Evolutionary conservation across 2,888 invertebrate species (phyloP).

Genomic region (Hirtodrosophila histrioides): DNA sequence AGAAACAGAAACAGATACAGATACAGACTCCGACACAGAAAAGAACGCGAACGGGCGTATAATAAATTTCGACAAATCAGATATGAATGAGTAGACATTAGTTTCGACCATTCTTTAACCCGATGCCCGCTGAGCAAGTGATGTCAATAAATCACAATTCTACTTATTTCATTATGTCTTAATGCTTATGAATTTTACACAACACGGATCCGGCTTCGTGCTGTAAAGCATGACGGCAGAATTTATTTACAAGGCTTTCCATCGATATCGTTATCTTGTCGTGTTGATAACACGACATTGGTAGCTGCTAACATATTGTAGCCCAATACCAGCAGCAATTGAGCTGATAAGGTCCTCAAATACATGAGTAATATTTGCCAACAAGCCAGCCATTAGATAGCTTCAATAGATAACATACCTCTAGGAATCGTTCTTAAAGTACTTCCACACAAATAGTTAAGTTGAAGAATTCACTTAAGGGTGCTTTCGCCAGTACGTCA

Average conservation of each 20-base stretch:
- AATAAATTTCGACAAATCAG: conserved; percentile 26
- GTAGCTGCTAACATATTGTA: conserved; percentile 1
- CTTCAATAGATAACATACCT: conserved; percentile 9
- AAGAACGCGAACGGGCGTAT: conserved; percentile 9
- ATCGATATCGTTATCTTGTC: conserved; percentile 18
- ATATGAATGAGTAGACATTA: conserved; percentile 19
- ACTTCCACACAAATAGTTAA: too few relatives aligned
- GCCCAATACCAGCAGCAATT: background rate
- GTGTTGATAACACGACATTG: conserved; percentile 38
- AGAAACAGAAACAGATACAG: conserved; percentile 7
- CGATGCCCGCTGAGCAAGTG: conserved; percentile 42
- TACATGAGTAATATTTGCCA: conserved; percentile 15
- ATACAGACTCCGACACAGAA: background rate
- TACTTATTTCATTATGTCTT: conserved; percentile 21
- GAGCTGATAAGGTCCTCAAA: conserved; percentile 18
- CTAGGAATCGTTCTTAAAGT: background rate
- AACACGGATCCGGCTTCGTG: conserved; percentile 33
- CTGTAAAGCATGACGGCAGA: conserved; percentile 3
- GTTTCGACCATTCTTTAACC: conserved; percentile 24
- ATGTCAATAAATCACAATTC: conserved; percentile 60
- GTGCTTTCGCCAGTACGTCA: too few relatives aligned
- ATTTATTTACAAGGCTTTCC: conserved; percentile 33
- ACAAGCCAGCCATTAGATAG: conserved; percentile 7
- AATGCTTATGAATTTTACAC: background rate
- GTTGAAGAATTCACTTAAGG: too few relatives aligned